Percentiles rank a stretch among this genome's conserved stretches.
Evolutionary conservation across 2,797 vertebrate genomes (phyloP).

Genomic region (Cossypha heuglini): DNA sequence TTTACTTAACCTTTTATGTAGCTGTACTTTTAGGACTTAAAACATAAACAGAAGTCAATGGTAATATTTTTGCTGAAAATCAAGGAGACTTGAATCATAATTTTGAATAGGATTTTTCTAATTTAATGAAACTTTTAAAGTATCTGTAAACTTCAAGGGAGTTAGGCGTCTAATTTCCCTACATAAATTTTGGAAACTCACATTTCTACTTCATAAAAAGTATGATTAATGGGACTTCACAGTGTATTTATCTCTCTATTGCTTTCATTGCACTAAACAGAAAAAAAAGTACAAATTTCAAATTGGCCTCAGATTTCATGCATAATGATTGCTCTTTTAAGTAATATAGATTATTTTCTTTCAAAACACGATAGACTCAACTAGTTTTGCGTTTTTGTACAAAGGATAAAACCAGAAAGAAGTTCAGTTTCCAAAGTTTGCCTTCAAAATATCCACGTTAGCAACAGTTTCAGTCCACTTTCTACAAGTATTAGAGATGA

Average conservation of each 20-base stretch:
- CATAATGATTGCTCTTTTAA: neutral
- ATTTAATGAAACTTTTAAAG: neutral
- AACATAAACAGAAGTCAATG: neutral
- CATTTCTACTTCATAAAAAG: neutral
- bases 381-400: neutral
- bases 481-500: neutral
- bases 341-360: neutral
- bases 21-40: neutral
- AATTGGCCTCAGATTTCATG: neutral
- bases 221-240: neutral
- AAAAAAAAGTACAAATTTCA: neutral
- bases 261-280: neutral
- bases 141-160: neutral
- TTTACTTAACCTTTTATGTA: constrained; percentile 21
- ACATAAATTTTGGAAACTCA: neutral
- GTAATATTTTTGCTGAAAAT: neutral
- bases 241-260: neutral
- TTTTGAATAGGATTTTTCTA: neutral
- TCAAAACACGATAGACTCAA: neutral
- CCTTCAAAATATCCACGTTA: neutral
- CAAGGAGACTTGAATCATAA: neutral
- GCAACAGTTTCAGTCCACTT: neutral
- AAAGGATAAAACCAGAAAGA: neutral
- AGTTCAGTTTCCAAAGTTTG: accelerated
- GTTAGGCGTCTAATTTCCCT: neutral